phyloP scores from a whole-genome alignment of 2,113 vertebrate genomes.

The Psittacara wagleri region DNA sequence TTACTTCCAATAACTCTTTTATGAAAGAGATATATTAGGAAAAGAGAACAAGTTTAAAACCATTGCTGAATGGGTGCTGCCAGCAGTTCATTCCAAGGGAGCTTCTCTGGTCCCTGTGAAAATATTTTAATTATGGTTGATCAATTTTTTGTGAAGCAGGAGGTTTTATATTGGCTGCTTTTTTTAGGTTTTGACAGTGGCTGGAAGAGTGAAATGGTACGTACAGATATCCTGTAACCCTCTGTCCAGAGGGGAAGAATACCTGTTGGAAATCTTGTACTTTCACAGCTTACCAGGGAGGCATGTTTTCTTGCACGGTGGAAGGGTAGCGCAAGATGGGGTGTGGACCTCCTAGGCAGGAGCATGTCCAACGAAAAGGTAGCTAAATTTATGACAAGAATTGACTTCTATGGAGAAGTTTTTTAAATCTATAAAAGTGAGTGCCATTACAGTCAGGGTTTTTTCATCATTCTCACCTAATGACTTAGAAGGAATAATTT shows the following conservation, averaged over 20 bases:
- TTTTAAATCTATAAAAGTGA: neutral
- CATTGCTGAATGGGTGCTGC: neutral
- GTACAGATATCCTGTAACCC: neutral
- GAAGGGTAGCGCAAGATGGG: neutral
- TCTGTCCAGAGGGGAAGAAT: neutral
- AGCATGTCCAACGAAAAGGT: neutral
- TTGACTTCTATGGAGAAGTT: neutral
- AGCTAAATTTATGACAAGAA: neutral
- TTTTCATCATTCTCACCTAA: neutral
- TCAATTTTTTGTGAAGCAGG: neutral
- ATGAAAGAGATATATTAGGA: neutral
- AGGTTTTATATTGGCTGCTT: neutral
- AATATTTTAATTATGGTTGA: neutral
- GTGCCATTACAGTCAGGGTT: neutral
- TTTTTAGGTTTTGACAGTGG: neutral
- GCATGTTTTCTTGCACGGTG: rapidly evolving
- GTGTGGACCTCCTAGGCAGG: neutral
- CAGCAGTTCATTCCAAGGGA: neutral
- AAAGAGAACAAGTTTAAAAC: neutral
- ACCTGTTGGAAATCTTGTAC: neutral
- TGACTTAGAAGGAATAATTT: neutral
- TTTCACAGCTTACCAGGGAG: neutral
- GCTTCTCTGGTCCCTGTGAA: neutral
- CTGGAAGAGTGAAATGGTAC: neutral
- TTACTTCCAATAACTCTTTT: constrained; percentile 14